These are phyloP conservation scores for Heteromyza rotundicornis DNA, from an alignment of 2,888 invertebrate species.

Conservation along the genomic window DNA sequence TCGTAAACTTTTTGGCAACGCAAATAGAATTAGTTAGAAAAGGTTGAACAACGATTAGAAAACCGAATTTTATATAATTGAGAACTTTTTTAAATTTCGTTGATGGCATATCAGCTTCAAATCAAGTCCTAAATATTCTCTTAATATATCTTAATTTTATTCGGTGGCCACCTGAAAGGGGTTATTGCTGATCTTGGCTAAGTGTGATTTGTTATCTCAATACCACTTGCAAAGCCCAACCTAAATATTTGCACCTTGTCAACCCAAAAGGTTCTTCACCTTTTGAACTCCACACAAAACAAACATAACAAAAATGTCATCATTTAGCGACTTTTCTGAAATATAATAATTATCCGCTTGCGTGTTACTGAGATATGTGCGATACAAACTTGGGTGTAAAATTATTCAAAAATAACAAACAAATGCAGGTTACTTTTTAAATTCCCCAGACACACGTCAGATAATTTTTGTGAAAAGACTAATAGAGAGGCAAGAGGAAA, in stretches of 20 bases:
- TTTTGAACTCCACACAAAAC: neutral
- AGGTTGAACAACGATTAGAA: too few relatives aligned
- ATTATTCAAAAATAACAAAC: neutral
- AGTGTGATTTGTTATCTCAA: too few relatives aligned
- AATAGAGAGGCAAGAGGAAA: too few relatives aligned
- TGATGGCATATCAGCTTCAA: too few relatives aligned
- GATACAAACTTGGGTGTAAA: neutral
- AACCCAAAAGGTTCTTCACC: constrained; percentile 11
- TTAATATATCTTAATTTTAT: too few relatives aligned
- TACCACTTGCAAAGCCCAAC: neutral
- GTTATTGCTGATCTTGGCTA: too few relatives aligned
- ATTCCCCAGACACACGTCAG: neutral
- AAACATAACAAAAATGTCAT: neutral
- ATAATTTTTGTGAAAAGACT: neutral
- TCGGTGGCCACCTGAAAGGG: too few relatives aligned
- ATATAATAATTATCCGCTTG: constrained; percentile 13
- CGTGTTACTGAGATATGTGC: constrained; percentile 13
- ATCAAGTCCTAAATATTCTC: too few relatives aligned
- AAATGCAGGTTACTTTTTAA: neutral
- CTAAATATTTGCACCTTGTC: neutral
- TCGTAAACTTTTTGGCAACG: too few relatives aligned
- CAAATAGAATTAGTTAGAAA: too few relatives aligned
- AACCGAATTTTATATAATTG: too few relatives aligned
- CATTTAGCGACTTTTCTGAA: neutral
- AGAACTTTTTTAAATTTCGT: too few relatives aligned